phyloP scores from a whole-genome alignment of 2,113 vertebrate species.

The Callipepla squamata region DNA sequence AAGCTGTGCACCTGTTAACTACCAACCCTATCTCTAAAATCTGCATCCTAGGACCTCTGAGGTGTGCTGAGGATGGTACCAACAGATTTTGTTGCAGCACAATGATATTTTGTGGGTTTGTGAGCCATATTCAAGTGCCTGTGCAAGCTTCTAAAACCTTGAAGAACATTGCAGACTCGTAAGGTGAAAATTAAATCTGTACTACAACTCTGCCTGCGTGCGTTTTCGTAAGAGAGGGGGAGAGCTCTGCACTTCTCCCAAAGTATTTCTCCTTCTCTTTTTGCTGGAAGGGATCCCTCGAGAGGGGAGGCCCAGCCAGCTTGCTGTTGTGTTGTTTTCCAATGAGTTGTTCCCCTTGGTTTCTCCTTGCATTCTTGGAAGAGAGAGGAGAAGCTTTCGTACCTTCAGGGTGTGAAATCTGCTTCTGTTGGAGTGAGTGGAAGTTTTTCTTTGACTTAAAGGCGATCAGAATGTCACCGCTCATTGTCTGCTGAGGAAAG shows the following conservation, averaged over 20 bases:
- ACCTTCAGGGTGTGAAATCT: slow-evolving; percentile 51
- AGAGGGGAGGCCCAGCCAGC: slow-evolving; percentile 22
- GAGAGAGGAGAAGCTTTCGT: not conserved
- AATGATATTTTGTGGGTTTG: not conserved
- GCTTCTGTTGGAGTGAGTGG: not conserved
- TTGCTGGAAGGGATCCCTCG: slow-evolving; percentile 20
- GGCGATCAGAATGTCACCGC: not conserved
- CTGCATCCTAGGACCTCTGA: not conserved
- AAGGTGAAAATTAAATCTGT: not conserved
- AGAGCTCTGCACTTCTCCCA: not conserved
- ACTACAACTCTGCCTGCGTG: not conserved
- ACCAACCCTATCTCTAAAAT: not conserved
- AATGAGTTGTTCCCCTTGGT: slow-evolving; percentile 31
- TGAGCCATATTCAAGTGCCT: fast-evolving
- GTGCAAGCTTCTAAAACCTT: not conserved
- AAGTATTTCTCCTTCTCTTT: not conserved
- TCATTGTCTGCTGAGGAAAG: slow-evolving; percentile 12
- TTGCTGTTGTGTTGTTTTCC: slow-evolving; percentile 23
- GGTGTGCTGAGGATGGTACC: not conserved
- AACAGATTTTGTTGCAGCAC: not conserved
- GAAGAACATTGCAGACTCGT: not conserved
- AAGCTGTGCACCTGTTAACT: not conserved
- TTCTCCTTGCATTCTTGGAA: slow-evolving; percentile 44
- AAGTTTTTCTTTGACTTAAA: slow-evolving; percentile 23
- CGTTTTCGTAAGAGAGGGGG: not conserved